A percentile compares a stretch with the other conserved stretches of the same genome.
phyloP scores from a whole-genome alignment of 2,113 vertebrate species.

The Hemicordylus capensis region DNA sequence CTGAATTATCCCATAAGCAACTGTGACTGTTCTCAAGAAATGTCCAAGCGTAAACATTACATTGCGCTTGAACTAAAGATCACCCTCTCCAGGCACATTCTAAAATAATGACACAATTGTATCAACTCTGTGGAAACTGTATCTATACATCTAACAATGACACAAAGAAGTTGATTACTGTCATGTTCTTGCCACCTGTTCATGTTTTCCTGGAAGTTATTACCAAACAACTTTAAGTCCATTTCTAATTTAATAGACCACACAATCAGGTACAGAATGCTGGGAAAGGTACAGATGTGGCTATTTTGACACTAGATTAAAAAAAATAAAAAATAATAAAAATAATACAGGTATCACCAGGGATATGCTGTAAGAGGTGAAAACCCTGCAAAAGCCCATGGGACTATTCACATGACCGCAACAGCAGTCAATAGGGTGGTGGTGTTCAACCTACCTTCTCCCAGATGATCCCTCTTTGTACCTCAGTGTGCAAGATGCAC shows the following conservation, averaged over 20 bases:
- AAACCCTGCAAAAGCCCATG: too few relatives aligned
- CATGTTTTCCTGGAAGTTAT: background rate
- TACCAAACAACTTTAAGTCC: background rate
- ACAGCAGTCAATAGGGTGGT: too few relatives aligned
- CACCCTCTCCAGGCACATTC: background rate
- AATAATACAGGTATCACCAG: too few relatives aligned
- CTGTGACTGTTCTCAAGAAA: background rate
- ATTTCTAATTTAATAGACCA: background rate
- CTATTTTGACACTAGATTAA: too few relatives aligned
- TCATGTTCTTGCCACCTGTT: background rate
- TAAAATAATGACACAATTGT: background rate
- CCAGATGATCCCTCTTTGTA: too few relatives aligned
- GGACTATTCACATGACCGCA: too few relatives aligned
- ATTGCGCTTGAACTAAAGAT: background rate
- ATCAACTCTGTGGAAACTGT: background rate
- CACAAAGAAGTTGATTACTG: background rate
- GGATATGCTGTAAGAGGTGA: too few relatives aligned
- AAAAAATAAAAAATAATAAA: too few relatives aligned
- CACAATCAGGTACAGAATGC: background rate
- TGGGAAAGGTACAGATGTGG: background rate
- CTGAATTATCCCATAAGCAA: background rate
- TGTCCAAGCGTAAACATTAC: background rate
- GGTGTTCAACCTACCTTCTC: too few relatives aligned
- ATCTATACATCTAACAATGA: background rate
- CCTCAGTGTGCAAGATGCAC: too few relatives aligned